A percentile compares a stretch with the other conserved stretches of the same genome.
Conservation (phyloP, 2,113 vertebrate genomes). For the Pygoscelis antarcticus region DNA sequence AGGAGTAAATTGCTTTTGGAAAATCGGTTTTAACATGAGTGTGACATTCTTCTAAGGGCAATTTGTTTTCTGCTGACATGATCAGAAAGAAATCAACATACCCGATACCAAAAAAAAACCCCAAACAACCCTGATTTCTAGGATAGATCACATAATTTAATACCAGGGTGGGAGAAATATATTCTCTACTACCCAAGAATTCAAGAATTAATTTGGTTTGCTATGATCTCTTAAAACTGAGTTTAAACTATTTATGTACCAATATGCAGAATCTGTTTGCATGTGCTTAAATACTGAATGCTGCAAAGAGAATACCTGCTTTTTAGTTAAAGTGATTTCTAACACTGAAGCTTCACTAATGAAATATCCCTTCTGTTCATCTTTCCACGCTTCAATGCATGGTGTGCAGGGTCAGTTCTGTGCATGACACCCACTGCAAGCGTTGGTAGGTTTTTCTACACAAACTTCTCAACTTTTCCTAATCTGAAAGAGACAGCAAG, state of each 20-base stretch:
- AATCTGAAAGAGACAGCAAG: slow-evolving; percentile 62
- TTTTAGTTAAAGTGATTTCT: slow-evolving; percentile 73
- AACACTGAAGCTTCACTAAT: slow-evolving; percentile 78
- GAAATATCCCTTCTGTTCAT: slow-evolving; percentile 82
- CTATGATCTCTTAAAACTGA: slow-evolving; percentile 56
- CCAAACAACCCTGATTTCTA: neutral
- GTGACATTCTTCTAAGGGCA: neutral
- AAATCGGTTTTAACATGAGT: slow-evolving; percentile 54
- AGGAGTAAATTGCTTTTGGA: slow-evolving; percentile 51
- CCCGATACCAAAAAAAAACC: neutral
- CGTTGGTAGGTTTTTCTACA: slow-evolving; percentile 83
- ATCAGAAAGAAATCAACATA: neutral
- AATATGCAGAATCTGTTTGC: slow-evolving; percentile 59
- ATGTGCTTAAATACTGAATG: slow-evolving; percentile 72
- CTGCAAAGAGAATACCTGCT: slow-evolving; percentile 60
- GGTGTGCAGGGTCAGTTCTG: slow-evolving; percentile 83
- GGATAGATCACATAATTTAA: neutral
- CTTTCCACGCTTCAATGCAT: slow-evolving; percentile 83
- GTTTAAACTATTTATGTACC: slow-evolving; percentile 37
- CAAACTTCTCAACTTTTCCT: slow-evolving; percentile 75
- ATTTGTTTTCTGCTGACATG: neutral
- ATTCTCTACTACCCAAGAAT: slow-evolving; percentile 59
- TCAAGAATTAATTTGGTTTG: slow-evolving; percentile 70
- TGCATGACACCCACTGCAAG: slow-evolving; percentile 85
- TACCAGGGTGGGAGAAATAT: neutral